A percentile compares a stretch with the other conserved stretches of the same genome.
Evolutionary conservation across 30 jellyfish, hydroid and myxozoan genomes (phyloP).

Genomic region (Hydractinia echinata): DNA sequence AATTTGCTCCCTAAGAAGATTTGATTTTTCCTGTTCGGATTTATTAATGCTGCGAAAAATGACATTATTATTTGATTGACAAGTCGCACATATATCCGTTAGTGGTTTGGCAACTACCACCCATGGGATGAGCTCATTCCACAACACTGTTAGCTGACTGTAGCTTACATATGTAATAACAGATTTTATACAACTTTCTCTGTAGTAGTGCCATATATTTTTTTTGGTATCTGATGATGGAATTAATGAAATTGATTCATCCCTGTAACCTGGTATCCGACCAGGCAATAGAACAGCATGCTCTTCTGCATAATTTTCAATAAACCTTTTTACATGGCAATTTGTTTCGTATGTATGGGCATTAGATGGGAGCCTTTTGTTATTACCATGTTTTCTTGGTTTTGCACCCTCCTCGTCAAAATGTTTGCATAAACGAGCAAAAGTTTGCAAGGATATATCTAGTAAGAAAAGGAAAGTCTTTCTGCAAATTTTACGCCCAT

Average conservation of each 20-base stretch:
- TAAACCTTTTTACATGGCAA: not conserved
- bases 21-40: no score
- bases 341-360: not conserved
- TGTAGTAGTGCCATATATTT: not conserved
- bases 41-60: no score
- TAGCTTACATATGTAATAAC: not conserved
- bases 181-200: not conserved
- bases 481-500: no score
- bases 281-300: constrained; percentile 25
- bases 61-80: no score
- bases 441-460: not conserved
- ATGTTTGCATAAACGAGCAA: not conserved
- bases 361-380: not conserved
- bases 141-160: not conserved
- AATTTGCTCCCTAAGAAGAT: no score
- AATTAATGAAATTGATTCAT: not conserved
- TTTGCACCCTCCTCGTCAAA: not conserved
- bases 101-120: constrained; percentile 1
- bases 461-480: not conserved
- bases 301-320: not conserved
- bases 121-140: not conserved
- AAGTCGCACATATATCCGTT: not conserved
- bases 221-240: not conserved
- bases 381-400: not conserved
- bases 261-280: constrained; percentile 12